These are phyloP conservation scores for Ochlodes sylvanus DNA, from an alignment of 2,888 invertebrate species.

Conservation along the genomic window DNA sequence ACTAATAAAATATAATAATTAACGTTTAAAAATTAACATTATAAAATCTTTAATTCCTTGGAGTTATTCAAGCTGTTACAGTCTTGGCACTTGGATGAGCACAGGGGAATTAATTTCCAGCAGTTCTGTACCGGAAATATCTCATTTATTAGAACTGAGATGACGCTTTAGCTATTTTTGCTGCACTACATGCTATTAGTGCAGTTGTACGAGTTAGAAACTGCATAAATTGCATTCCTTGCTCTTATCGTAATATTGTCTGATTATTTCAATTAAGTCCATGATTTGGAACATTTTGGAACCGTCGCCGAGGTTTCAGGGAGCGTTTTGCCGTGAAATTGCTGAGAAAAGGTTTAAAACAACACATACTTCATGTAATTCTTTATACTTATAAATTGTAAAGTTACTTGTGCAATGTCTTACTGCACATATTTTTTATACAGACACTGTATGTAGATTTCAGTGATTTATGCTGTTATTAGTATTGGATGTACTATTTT, in stretches of 20 bases:
- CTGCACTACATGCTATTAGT: slow-evolving; percentile 5
- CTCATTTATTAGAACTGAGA: slow-evolving; percentile 52
- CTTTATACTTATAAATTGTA: too few species aligned
- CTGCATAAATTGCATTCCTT: not conserved
- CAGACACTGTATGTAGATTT: too few species aligned
- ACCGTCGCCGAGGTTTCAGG: too few species aligned
- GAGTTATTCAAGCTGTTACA: slow-evolving; percentile 8
- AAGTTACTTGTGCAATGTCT: too few species aligned
- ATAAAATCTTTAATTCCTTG: not conserved
- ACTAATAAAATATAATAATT: not conserved
- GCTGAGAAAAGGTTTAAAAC: too few species aligned
- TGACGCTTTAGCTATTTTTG: slow-evolving; percentile 10
- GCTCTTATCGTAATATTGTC: not conserved
- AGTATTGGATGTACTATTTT: too few species aligned
- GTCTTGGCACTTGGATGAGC: slow-evolving; percentile 49
- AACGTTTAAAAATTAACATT: not conserved
- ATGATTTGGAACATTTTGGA: too few species aligned
- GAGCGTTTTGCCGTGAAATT: too few species aligned
- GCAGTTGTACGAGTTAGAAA: slow-evolving; percentile 7
- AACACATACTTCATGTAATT: too few species aligned
- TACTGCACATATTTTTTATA: too few species aligned
- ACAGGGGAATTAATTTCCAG: slow-evolving; percentile 58
- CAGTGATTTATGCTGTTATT: too few species aligned
- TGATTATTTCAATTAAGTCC: not conserved
- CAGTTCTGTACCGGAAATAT: slow-evolving; percentile 55